Evolutionary conservation across 1,140 invertebrate species (phyloP).

Genomic region (Drosophila tsacasi): DNA sequence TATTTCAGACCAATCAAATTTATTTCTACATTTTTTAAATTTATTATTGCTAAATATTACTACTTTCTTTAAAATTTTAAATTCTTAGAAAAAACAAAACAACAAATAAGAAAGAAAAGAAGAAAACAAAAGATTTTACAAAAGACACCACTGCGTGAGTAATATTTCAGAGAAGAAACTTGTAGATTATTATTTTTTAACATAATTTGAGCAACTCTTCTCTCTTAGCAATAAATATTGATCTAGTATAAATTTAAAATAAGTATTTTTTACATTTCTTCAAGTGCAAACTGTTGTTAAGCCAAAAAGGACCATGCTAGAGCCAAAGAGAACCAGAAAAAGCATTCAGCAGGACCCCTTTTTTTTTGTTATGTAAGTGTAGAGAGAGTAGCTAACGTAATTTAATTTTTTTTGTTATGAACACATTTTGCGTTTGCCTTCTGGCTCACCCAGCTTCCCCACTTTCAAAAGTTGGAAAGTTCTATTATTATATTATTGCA

Average conservation of each 20-base stretch:
- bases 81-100: too few relatives aligned
- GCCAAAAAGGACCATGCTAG: conserved; percentile 1
- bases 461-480: conserved; percentile 18
- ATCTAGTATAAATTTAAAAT: neutral
- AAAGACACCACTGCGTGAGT: neutral
- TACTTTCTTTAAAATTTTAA: too few relatives aligned
- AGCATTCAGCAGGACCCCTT: neutral
- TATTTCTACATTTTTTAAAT: neutral
- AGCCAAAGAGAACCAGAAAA: neutral
- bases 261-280: neutral
- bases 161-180: neutral
- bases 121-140: neutral
- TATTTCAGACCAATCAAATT: accelerated
- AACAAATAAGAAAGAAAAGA: too few relatives aligned
- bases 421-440: conserved; percentile 3
- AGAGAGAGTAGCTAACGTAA: conserved; percentile 30
- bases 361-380: conserved; percentile 21
- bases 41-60: neutral
- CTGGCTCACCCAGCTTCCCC: too few relatives aligned
- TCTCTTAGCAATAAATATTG: neutral
- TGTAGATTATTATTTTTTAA: neutral
- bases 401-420: conserved; percentile 51
- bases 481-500: conserved; percentile 24
- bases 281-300: conserved; percentile 3
- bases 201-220: too few relatives aligned